phyloP scores from a whole-genome alignment of 1,140 invertebrate species.

The Ladona fulva region DNA sequence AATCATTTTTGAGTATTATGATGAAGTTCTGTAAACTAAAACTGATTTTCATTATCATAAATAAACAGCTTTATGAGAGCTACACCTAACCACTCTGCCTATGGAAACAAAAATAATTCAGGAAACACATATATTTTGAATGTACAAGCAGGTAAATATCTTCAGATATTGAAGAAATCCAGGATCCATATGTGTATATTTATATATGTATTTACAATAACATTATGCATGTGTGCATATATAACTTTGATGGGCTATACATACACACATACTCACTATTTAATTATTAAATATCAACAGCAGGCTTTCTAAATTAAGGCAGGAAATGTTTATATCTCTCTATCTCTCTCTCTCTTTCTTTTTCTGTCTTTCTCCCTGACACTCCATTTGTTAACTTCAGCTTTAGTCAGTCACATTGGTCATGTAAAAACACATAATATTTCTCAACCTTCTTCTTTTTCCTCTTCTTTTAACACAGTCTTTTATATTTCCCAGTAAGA shows the following conservation, averaged over 20 bases:
- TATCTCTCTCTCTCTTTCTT: background rate
- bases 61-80: background rate
- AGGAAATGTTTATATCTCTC: conserved; percentile 10
- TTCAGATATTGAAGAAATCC: conserved; percentile 2
- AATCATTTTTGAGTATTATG: background rate
- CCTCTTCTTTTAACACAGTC: conserved; percentile 4
- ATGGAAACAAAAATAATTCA: conserved; percentile 11
- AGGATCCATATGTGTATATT: conserved; percentile 7
- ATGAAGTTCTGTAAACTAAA: background rate
- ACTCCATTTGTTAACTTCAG: background rate
- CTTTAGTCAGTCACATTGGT: conserved; percentile 1
- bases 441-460: conserved; percentile 6
- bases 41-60: background rate
- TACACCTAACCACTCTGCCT: background rate
- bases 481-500: background rate
- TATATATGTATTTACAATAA: conserved; percentile 11
- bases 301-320: background rate
- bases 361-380: background rate
- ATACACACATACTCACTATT: background rate
- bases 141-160: background rate
- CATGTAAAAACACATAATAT: conserved; percentile 7
- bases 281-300: conserved; percentile 11
- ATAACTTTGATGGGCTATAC: background rate
- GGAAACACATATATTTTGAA: background rate
- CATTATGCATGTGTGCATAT: background rate